A percentile compares a stretch with the other conserved stretches of the same genome.
phyloP scores from a whole-genome alignment of 2,113 vertebrate species.

The Takifugu flavidus region DNA sequence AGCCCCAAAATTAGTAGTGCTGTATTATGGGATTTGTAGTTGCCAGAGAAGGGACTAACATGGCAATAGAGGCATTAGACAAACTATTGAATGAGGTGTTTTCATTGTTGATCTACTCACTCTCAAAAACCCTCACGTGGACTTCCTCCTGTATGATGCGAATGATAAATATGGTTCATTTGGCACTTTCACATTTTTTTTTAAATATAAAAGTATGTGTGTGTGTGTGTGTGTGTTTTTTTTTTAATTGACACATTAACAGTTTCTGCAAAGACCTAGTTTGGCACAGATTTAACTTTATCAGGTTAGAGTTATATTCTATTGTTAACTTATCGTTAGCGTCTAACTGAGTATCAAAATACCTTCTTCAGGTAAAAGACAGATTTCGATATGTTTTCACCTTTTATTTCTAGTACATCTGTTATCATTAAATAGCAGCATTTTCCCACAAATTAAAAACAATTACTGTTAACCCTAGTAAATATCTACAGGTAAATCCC shows the following conservation, averaged over 20 bases:
- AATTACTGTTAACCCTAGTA: constrained; percentile 70
- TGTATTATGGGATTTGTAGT: constrained; percentile 62
- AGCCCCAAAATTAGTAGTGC: constrained; percentile 67
- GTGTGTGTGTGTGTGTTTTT: constrained; percentile 40
- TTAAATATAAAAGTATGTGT: constrained; percentile 75
- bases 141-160: constrained; percentile 42
- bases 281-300: constrained; percentile 78
- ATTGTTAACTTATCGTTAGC: constrained; percentile 61
- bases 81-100: constrained; percentile 55
- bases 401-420: constrained; percentile 69
- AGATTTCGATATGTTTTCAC: constrained; percentile 76
- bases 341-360: constrained; percentile 63
- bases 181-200: constrained; percentile 83
- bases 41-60: constrained; percentile 59
- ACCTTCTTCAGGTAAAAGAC: constrained; percentile 73
- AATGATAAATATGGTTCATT: constrained; percentile 77
- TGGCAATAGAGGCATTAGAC: constrained; percentile 28
- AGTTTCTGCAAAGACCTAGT: constrained; percentile 70
- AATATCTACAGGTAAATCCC: constrained; percentile 71
- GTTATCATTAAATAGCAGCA: constrained; percentile 81
- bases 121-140: constrained; percentile 47
- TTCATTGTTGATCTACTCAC: constrained; percentile 39
- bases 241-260: constrained; percentile 70
- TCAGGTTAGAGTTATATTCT: constrained; percentile 65
- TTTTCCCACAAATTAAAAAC: constrained; percentile 73